Conservation (phyloP, 2,113 vertebrate genomes). For the Tenrec ecaudatus region DNA sequence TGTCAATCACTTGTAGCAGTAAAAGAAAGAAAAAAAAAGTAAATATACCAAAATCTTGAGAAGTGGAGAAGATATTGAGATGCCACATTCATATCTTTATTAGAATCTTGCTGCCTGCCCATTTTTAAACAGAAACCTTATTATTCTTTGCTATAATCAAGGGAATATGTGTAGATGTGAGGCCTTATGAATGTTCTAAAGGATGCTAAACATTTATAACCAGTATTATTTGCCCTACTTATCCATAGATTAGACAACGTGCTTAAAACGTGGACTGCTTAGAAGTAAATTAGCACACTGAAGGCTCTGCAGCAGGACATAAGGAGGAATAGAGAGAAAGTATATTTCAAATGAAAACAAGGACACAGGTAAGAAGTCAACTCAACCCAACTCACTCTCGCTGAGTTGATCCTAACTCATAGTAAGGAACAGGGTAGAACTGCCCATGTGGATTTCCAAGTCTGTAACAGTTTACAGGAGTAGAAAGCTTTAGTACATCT, state of each 20-base stretch:
- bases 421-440: too few species aligned
- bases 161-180: neutral
- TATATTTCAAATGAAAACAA: neutral
- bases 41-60: neutral
- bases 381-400: too few species aligned
- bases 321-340: neutral
- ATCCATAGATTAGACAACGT: neutral
- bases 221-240: neutral
- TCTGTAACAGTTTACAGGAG: too few species aligned
- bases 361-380: neutral
- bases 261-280: neutral
- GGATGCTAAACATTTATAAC: neutral
- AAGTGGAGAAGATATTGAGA: neutral
- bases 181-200: neutral
- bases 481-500: too few species aligned
- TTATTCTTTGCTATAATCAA: neutral
- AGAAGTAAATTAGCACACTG: neutral
- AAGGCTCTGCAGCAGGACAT: neutral
- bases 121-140: slow-evolving; percentile 19
- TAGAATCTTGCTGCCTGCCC: neutral
- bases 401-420: too few species aligned
- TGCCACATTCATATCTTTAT: neutral
- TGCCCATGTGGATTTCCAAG: too few species aligned
- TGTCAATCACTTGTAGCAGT: neutral
- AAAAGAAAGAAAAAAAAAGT: neutral